These are phyloP conservation scores for Trachelus tabidus DNA, from an alignment of 2,888 invertebrate species.

Conservation along the genomic window DNA sequence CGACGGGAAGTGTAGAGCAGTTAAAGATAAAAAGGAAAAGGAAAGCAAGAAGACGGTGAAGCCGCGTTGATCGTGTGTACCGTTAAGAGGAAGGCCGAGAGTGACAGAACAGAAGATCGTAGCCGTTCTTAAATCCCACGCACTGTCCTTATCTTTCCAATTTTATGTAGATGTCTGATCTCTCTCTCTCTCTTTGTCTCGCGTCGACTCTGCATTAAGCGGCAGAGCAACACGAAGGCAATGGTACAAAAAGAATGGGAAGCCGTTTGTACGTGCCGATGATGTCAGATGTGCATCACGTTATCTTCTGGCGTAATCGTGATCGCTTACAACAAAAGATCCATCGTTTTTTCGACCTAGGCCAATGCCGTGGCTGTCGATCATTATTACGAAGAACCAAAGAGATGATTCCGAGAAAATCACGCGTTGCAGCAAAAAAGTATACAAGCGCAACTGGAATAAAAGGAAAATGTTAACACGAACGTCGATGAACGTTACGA, in stretches of 20 bases:
- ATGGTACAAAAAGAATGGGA: background rate
- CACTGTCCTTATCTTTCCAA: background rate
- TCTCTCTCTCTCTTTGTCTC: background rate
- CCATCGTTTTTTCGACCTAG: background rate
- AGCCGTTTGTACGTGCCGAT: background rate
- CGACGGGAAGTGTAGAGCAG: background rate
- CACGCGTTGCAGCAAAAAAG: background rate
- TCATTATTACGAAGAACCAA: background rate
- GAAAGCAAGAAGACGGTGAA: background rate
- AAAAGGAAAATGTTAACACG: background rate
- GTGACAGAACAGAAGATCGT: background rate
- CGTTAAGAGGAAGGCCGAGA: background rate
- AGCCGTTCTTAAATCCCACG: background rate
- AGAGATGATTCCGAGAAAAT: background rate
- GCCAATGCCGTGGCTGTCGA: background rate
- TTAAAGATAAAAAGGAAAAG: background rate
- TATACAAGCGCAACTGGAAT: background rate
- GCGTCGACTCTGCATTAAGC: background rate
- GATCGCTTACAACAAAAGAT: background rate
- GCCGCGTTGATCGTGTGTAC: background rate
- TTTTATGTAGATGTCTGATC: background rate
- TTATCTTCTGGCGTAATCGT: background rate
- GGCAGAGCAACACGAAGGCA: background rate
- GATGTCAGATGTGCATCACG: background rate
- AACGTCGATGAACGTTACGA: background rate